A percentile compares a stretch with the other conserved stretches of the same genome.
phyloP scores from a whole-genome alignment of 2,113 vertebrate genomes.

The Sebastes schlegelii region DNA sequence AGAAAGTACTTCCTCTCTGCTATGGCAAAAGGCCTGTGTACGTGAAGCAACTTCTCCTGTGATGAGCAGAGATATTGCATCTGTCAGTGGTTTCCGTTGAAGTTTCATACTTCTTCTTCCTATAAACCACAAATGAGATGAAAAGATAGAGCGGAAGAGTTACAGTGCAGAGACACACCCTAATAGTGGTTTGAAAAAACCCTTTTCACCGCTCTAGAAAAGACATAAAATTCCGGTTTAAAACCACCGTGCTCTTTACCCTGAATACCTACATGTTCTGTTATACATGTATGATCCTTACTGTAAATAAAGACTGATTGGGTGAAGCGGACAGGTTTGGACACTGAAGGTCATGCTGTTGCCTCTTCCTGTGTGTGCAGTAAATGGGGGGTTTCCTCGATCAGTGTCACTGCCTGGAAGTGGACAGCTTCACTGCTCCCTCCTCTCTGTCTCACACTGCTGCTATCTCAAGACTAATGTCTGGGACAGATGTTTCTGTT shows the following conservation, averaged over 20 bases:
- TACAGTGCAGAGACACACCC: not conserved
- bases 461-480: constrained; percentile 33
- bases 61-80: constrained; percentile 7
- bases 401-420: constrained; percentile 18
- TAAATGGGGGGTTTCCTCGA: constrained; percentile 9
- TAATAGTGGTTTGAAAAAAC: constrained; percentile 12
- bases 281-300: not conserved
- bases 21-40: constrained; percentile 9
- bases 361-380: constrained; percentile 29
- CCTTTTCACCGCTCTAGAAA: not conserved
- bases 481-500: constrained; percentile 67
- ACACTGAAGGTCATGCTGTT: constrained; percentile 29
- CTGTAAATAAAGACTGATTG: constrained; percentile 12
- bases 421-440: not conserved
- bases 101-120: constrained; percentile 10
- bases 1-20: constrained; percentile 27
- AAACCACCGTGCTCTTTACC: not conserved
- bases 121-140: constrained; percentile 16
- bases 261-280: not conserved
- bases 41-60: not conserved
- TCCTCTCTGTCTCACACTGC: constrained; percentile 1
- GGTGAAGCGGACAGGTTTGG: not conserved
- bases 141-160: not conserved
- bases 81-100: constrained; percentile 49
- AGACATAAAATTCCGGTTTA: not conserved